Evolutionary conservation across 1,140 invertebrate genomes (phyloP).

Genomic region (Nebria ingens): DNA sequence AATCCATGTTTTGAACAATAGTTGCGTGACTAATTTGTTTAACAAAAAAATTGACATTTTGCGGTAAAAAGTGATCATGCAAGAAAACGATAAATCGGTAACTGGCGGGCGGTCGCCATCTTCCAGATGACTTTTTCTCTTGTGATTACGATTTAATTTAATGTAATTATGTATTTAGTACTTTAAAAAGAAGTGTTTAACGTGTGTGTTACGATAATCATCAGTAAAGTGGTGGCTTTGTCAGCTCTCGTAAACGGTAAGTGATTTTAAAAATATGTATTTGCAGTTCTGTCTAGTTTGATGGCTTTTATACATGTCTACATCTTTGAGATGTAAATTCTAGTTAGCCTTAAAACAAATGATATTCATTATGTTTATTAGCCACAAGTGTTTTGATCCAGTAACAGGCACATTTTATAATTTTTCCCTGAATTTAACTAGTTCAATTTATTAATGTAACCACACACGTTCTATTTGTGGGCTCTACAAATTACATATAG

Average conservation of each 20-base stretch:
- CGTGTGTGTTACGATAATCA: constrained; percentile 1
- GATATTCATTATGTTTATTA: not conserved
- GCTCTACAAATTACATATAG: too few species aligned
- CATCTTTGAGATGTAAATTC: too few species aligned
- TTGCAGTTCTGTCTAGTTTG: too few species aligned
- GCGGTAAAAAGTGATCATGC: constrained; percentile 33
- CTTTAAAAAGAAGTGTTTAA: constrained; percentile 16
- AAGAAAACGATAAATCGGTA: constrained; percentile 44
- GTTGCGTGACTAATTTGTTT: constrained; percentile 12
- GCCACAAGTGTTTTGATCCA: too few species aligned
- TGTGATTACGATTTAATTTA: constrained; percentile 26
- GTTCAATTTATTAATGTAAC: too few species aligned
- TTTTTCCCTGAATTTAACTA: too few species aligned
- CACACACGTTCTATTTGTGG: too few species aligned
- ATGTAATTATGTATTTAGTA: constrained; percentile 18
- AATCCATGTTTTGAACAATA: not conserved
- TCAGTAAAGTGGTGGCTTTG: not conserved
- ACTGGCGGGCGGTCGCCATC: constrained; percentile 44
- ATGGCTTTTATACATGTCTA: too few species aligned
- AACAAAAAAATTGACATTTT: constrained; percentile 11
- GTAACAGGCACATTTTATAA: too few species aligned
- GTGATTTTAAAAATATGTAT: not conserved
- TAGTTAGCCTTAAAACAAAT: not conserved
- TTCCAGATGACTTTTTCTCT: constrained; percentile 43
- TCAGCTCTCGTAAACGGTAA: not conserved